These are phyloP conservation scores for Sapajus apella DNA, from an alignment of 2,113 vertebrate genomes.

Conservation along the genomic window DNA sequence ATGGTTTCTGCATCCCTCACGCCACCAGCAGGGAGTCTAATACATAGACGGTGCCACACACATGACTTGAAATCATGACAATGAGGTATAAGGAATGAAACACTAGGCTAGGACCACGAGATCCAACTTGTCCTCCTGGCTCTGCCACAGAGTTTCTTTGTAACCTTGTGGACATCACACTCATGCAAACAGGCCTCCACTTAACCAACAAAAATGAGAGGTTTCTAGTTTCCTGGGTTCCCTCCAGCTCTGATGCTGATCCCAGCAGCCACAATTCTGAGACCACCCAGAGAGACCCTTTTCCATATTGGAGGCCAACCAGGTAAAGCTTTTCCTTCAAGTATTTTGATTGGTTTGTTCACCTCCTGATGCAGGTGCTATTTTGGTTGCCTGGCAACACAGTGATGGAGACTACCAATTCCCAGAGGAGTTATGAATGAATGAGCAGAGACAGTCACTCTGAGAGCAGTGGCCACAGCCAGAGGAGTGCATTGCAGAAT, in stretches of 20 bases:
- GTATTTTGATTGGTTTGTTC: slow-evolving; percentile 11
- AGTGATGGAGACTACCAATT: neutral
- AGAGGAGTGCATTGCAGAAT: neutral
- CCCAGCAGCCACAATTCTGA: neutral
- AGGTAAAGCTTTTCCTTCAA: neutral
- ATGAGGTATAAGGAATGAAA: neutral
- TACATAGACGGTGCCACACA: fast-evolving
- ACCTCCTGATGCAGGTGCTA: slow-evolving; percentile 11
- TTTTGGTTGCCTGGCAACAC: slow-evolving; percentile 53
- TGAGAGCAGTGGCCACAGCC: neutral
- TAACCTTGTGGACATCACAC: neutral
- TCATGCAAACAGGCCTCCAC: neutral
- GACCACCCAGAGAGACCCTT: neutral
- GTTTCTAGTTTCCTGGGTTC: neutral
- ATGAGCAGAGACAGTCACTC: neutral
- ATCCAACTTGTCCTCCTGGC: neutral
- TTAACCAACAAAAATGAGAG: neutral
- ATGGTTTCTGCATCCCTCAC: neutral
- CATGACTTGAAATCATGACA: neutral
- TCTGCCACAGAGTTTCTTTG: neutral
- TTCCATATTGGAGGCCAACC: neutral
- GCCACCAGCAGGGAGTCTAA: neutral
- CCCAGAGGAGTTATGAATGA: slow-evolving; percentile 37
- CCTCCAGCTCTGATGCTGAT: neutral
- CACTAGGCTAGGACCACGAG: neutral